Conservation (phyloP, 1,140 invertebrate species). For the Onthophagus taurus region DNA sequence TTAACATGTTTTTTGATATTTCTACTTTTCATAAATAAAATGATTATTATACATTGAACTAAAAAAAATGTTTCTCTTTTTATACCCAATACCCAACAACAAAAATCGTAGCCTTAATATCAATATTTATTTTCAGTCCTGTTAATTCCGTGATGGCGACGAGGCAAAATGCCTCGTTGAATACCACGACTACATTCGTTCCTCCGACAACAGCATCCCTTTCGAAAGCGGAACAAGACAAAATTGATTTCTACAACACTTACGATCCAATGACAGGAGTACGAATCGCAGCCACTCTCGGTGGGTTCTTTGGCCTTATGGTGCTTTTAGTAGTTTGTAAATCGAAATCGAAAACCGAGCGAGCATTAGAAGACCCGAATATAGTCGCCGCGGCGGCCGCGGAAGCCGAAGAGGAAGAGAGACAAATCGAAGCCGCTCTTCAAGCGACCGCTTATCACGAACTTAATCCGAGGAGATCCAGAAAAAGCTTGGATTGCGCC, state of each 20-base stretch:
- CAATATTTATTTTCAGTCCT: too few species aligned
- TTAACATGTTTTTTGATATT: too few species aligned
- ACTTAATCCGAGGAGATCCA: constrained; percentile 36
- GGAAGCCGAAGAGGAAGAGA: constrained; percentile 66
- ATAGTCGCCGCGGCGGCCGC: constrained; percentile 58
- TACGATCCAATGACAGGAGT: constrained; percentile 88
- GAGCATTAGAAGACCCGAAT: constrained; percentile 57
- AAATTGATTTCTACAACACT: constrained; percentile 68
- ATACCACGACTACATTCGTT: too few species aligned
- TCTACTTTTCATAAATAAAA: too few species aligned
- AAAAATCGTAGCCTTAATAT: too few species aligned
- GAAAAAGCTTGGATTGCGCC: constrained; percentile 41
- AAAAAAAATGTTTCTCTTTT: too few species aligned
- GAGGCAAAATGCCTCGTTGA: too few species aligned
- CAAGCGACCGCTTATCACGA: constrained; percentile 55
- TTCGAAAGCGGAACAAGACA: constrained; percentile 13
- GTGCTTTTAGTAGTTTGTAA: constrained; percentile 81
- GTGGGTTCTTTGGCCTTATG: constrained; percentile 81
- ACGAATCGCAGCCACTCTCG: constrained; percentile 77
- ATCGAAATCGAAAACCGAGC: constrained; percentile 62
- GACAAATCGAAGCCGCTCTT: constrained; percentile 58
- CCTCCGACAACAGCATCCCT: too few species aligned
- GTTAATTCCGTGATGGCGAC: too few species aligned
- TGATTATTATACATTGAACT: too few species aligned
- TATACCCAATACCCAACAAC: too few species aligned